These are phyloP conservation scores for Drosophila pallidifrons DNA, from an alignment of 1,140 invertebrate genomes.

Conservation along the genomic window DNA sequence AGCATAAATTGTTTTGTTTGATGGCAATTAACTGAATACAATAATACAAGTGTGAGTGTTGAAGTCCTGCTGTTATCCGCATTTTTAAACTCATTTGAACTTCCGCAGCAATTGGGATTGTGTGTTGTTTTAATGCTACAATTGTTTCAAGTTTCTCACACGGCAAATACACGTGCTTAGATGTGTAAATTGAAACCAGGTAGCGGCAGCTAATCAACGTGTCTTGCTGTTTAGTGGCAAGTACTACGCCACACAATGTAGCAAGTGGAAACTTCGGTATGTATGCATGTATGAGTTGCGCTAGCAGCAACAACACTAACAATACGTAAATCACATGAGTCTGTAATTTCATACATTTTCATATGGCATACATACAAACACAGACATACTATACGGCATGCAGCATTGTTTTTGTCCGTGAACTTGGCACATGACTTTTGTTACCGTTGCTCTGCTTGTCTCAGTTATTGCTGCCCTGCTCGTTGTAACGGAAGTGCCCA, in stretches of 20 bases:
- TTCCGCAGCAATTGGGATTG: constrained; percentile 61
- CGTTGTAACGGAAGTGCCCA: constrained; percentile 72
- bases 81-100: constrained; percentile 76
- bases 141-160: constrained; percentile 73
- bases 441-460: constrained; percentile 51
- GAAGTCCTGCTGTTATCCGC: constrained; percentile 9
- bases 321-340: constrained; percentile 69
- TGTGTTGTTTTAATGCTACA: constrained; percentile 51
- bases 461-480: constrained; percentile 30
- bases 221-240: constrained; percentile 2
- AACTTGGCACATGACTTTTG: constrained; percentile 64
- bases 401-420: constrained; percentile 53
- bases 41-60: background rate
- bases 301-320: constrained; percentile 56
- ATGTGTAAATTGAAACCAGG: constrained; percentile 72
- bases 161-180: constrained; percentile 62
- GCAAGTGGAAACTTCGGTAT: constrained; percentile 15
- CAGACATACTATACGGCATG: constrained; percentile 8
- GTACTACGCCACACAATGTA: background rate
- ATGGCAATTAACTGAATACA: background rate
- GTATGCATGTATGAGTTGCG: constrained; percentile 4
- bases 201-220: constrained; percentile 55
- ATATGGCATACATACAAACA: constrained; percentile 45
- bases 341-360: constrained; percentile 73
- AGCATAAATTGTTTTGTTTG: background rate